Evolutionary conservation across 2,888 invertebrate species (phyloP).

Genomic region (Drosophila buzzatii): DNA sequence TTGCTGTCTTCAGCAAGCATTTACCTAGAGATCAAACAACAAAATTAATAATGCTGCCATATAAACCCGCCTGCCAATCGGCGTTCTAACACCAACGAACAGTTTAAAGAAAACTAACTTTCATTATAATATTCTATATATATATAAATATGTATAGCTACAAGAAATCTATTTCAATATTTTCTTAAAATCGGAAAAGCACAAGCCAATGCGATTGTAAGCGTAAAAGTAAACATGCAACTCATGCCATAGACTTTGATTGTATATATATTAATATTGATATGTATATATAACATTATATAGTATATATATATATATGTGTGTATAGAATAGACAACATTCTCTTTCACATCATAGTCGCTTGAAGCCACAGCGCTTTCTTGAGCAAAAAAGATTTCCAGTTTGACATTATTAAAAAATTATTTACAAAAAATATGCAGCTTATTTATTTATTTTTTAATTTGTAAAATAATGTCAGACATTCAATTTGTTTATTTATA

Average conservation of each 20-base stretch:
- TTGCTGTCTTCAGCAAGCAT: conserved; percentile 29
- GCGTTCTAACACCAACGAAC: conserved; percentile 48
- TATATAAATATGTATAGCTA: not conserved
- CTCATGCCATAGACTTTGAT: not conserved
- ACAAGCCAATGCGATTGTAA: not conserved
- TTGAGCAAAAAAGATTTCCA: not conserved
- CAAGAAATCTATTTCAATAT: not conserved
- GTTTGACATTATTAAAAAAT: not conserved
- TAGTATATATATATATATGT: too few species aligned
- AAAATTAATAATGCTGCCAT: conserved; percentile 47
- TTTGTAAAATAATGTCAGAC: too few species aligned
- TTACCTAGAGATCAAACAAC: conserved; percentile 37
- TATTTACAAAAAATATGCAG: not conserved
- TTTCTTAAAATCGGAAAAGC: not conserved
- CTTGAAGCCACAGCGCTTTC: not conserved
- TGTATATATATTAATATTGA: not conserved
- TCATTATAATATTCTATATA: not conserved
- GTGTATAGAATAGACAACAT: not conserved
- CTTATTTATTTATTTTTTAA: not conserved
- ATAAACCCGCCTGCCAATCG: conserved; percentile 53
- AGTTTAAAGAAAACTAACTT: conserved; percentile 16
- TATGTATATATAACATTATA: not conserved
- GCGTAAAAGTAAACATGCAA: not conserved
- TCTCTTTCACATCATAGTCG: not conserved
- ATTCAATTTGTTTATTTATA: too few species aligned